Conservation (phyloP, 1,140 invertebrate genomes). For the Drosophila willistoni region DNA sequence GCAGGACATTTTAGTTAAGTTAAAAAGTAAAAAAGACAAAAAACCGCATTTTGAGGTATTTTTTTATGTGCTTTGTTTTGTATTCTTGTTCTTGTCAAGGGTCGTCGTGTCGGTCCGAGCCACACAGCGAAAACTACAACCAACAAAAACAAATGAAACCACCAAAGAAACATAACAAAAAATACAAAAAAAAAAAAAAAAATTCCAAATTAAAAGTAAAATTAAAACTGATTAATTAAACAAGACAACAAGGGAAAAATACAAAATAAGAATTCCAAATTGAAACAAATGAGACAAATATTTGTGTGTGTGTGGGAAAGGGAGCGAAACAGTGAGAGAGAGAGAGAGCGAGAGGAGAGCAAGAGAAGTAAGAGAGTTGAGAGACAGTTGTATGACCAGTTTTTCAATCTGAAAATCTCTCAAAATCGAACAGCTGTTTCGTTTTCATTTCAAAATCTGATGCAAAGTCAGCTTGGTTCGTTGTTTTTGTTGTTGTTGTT, state of each 20-base stretch:
- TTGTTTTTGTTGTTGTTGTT: constrained; percentile 34
- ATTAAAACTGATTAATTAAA: constrained; percentile 72
- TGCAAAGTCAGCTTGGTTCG: constrained; percentile 37
- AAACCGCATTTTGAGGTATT: not conserved
- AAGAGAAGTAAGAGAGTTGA: constrained; percentile 24
- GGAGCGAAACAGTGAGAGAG: too few relatives aligned
- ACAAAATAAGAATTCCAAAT: constrained; percentile 30
- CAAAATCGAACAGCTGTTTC: constrained; percentile 60
- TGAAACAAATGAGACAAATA: constrained; percentile 46
- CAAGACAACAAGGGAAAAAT: constrained; percentile 14
- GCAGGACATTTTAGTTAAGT: constrained; percentile 41
- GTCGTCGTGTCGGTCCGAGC: not conserved
- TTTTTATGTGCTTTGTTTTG: not conserved
- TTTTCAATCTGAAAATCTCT: constrained; percentile 64
- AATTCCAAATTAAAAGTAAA: constrained; percentile 50
- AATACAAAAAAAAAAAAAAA: not conserved
- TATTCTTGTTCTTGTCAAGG: not conserved
- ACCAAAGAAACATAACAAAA: not conserved
- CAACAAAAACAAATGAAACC: not conserved
- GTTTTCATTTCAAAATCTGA: constrained; percentile 38
- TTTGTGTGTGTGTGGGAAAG: too few relatives aligned
- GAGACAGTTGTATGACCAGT: constrained; percentile 64
- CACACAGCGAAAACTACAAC: not conserved
- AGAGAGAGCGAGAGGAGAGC: not conserved
- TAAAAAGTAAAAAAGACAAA: not conserved